Base-by-base conservation (phyloP, 2,113 vertebrate genomes). In the Electrona antarctica region DNA sequence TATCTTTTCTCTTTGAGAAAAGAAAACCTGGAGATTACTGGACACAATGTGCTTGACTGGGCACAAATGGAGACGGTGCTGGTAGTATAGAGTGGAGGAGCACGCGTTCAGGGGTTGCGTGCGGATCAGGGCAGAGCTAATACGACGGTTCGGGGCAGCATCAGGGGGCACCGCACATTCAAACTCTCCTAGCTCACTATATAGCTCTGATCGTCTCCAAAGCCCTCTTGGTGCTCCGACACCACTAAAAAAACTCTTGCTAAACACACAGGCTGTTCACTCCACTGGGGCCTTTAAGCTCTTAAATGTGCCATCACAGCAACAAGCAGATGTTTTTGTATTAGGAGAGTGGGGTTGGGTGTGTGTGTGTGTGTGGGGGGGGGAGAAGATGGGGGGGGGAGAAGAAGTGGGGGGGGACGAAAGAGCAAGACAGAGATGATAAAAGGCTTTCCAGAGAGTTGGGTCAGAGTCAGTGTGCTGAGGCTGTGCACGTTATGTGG, bases 11-110 rank as follows among this genome's bases (percentile, higher is more conserved):
- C 55, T n/a, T 79, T 67, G 81, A 85, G 69, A 78, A 76, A 79
- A 78, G 74, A 79, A 87, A 86, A 85, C 79, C 33, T 78, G 85
- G 83, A 90, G 89, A 92, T 93, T 87, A 90, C 78, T 78, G 78
- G 57, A 79, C 78, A 82, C 82, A 89, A 82, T 89, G 84, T 89
- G 87, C 85, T 89, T 85, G 80, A 83, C 83, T 91, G 87, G 81
- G 74, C 90, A 87, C 79, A 90, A 89, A 90, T 80, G 79, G 82
- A 80, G 85, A 86, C 85, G 80, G 33, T 41, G 33, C 33, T 41
- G 33, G 83, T 80, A 79, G 68, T 71, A 67, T 71, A 41, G 33
- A 41, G 33, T 41, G 33, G 33, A 41, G 77, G 78, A 81, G 81
- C 67, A 63, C 21, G 33, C 77, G 85, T 84, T 84, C 78, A 75